A percentile compares a stretch with the other conserved stretches of the same genome.
Conservation (phyloP, 2,888 invertebrate species). For the Neelides folsomi region DNA sequence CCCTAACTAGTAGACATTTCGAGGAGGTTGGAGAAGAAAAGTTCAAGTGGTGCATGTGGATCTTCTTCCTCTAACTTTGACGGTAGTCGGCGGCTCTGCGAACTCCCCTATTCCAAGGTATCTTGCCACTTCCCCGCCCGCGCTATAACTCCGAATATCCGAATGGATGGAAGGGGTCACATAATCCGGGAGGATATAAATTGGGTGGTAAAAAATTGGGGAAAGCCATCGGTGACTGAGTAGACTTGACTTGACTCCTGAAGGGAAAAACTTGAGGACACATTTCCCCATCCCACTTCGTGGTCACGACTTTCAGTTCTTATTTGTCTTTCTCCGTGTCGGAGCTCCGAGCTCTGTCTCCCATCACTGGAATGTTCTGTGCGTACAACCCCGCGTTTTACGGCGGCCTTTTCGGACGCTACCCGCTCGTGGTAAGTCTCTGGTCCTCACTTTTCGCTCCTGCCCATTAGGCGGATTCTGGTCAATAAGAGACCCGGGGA, state of each 20-base stretch:
- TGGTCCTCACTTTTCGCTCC: too few relatives aligned
- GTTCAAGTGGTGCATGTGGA: conserved; percentile 10
- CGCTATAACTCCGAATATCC: background rate
- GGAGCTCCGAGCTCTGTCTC: conserved; percentile 6
- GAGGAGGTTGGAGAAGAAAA: conserved; percentile 13
- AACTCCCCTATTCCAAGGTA: too few relatives aligned
- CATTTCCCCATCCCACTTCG: conserved; percentile 15
- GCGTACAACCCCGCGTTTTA: conserved; percentile 32
- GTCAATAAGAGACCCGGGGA: background rate
- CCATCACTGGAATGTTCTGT: conserved; percentile 27
- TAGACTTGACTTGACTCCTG: background rate
- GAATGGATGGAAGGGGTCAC: conserved; percentile 29
- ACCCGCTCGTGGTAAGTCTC: conserved; percentile 31
- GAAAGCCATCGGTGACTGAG: conserved; percentile 7
- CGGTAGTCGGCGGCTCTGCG: too few relatives aligned
- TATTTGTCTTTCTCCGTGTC: conserved; percentile 11
- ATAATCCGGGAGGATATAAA: conserved; percentile 28
- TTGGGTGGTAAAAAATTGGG: conserved; percentile 29
- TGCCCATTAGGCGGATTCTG: background rate
- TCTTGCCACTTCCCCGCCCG: too few relatives aligned
- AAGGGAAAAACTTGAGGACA: conserved; percentile 16
- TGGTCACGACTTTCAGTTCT: conserved; percentile 1
- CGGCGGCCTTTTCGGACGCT: conserved; percentile 30
- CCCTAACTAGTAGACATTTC: conserved; percentile 9
- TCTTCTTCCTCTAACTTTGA: conserved; percentile 8